Base-by-base conservation (phyloP, 2,888 invertebrate species). In the Meta bourneti region DNA sequence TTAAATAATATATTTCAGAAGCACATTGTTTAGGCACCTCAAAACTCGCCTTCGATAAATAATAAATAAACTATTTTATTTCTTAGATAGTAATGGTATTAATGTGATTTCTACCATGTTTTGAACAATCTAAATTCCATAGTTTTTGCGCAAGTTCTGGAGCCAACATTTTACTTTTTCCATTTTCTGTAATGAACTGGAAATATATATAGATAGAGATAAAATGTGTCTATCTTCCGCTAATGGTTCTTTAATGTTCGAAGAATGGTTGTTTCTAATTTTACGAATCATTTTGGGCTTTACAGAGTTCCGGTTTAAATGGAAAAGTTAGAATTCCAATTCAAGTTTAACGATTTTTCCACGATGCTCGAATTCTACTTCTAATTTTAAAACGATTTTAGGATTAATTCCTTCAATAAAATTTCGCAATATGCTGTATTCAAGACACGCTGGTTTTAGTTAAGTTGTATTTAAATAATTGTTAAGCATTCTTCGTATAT, bases 231-330 rank as follows among this genome's bases (percentile, higher is more conserved):
- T n/a, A 78, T 78, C 61, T 61, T 78, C 16, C 51, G 7, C 52
- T 51, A 78, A 78, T 78, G 78, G 52, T 52, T 13, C 19, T 78
- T 78, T 78, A 20, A 78, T 78, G 78, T 78, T 78, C 13, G 52
- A 78, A 51, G 20, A 52, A 52, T 52, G 19, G 13, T 78, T 78
- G 19, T 52, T 61, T 61, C 61, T 61, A 61, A 61, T 61, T 61
- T 61, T 8, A 16, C 11, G 61, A 61, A 61, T 61, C 61, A 61
- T 61, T 61, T 61, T 9, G 61, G 11, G 16, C 13, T 61, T 61
- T 61, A 16, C 16, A 9, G 6, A 16, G 61, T 8, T 61, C 16
- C 16, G 16, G 7, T 61, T 61, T 61, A 16, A 16, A 61, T 16
- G 13, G 61, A 61, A 34, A 61, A 61, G 61, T 61, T 61, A 61